Evolutionary conservation across 2,113 vertebrate species (phyloP).

Genomic region (Poeciliopsis turrubarensis): DNA sequence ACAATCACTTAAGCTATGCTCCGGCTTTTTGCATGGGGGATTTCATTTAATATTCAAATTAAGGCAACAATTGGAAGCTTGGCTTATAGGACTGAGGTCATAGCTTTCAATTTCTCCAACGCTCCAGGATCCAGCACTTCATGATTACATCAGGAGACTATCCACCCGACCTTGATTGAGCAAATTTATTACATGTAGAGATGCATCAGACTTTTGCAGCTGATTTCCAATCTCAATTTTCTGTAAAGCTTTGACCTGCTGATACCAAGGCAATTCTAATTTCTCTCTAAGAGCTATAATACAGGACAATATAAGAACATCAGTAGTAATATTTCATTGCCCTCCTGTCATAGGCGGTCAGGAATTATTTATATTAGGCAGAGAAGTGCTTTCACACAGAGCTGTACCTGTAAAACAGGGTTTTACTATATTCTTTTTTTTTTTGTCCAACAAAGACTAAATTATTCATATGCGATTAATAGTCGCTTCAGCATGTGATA

Average conservation of each 20-base stretch:
- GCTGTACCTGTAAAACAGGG: not conserved
- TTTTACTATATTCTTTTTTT: not conserved
- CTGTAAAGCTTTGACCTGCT: not conserved
- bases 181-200: not conserved
- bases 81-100: slow-evolving; percentile 53
- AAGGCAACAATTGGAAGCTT: slow-evolving; percentile 25
- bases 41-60: slow-evolving; percentile 7
- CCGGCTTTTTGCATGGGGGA: slow-evolving; percentile 9
- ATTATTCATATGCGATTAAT: not conserved
- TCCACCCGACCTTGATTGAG: slow-evolving; percentile 21
- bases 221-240: not conserved
- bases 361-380: not conserved
- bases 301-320: not conserved
- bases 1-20: slow-evolving; percentile 44
- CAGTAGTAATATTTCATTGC: not conserved
- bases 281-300: not conserved
- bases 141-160: slow-evolving; percentile 44
- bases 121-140: slow-evolving; percentile 43
- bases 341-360: not conserved
- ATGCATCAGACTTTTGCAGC: too few species aligned
- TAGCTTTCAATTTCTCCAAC: slow-evolving; percentile 49
- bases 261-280: not conserved
- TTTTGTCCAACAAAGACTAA: not conserved
- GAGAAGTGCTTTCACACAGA: not conserved
- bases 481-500: not conserved